Evolutionary conservation across 2,113 vertebrate species (phyloP), one percentile per base, ranked within the genome.

Genomic region (Anoura caudifer): DNA sequence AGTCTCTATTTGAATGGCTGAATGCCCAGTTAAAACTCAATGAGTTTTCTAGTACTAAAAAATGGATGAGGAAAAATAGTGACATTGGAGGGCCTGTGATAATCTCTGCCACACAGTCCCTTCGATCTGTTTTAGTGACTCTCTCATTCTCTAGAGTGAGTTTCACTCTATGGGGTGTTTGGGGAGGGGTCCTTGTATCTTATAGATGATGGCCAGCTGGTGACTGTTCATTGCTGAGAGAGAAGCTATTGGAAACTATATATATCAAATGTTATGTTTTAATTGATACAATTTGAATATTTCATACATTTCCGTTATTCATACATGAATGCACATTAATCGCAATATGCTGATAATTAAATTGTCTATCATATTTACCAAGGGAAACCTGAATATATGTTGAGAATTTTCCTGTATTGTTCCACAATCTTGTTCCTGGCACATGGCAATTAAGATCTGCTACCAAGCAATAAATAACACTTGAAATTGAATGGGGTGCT

Each of bases 241-340:
- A 91, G 50, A 91, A 95, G 45, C n/a, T 67, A 91, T 67, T 91
- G 36, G 77, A 93, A 87, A 79, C 7, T 61, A 41, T 24, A 17
- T 50, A 79, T 73, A 81, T 90, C 67, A 95, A 95, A 63, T 83
- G 79, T 76, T 76, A 56, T 63, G 31, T 92, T 90, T 89, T 83
- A 79, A 83, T 7, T 15, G 43, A 69, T 70, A 79, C 26, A 56
- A 63, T 92, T 92, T 83, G 63, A 96, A 54, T 63, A 80, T 87
- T 79, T 94, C 41, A 89, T 69, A 47, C 17, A 75, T 93, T 94
- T 93, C 50, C 54, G 38, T 92, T 80, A 92, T 65, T 95, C 75
- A 83, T 83, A 87, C 61, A 54, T 67, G 31, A 85, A 90, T 73
- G 61, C 14, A 80, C 76, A 87, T 95, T 70, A 63, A 3, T 95